Conservation (phyloP, 1,140 invertebrate species). For the Maconellicoccus hirsutus region DNA sequence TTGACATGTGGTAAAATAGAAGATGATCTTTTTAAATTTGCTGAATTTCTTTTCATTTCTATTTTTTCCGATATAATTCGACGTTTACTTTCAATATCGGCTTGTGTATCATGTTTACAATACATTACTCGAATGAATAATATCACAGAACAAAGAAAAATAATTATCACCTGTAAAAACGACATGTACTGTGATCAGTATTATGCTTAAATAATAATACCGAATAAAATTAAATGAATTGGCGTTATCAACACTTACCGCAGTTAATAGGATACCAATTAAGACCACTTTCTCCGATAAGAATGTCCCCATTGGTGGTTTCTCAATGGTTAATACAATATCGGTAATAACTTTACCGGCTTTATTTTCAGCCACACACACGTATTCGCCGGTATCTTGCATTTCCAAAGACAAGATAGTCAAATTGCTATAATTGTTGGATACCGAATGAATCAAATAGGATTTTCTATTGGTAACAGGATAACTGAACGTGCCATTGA, state of each 20-base stretch:
- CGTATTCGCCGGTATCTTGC: slow-evolving; percentile 58
- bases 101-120: slow-evolving; percentile 7
- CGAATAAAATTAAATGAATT: no score
- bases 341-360: slow-evolving; percentile 57
- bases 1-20: not conserved
- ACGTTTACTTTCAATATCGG: slow-evolving; percentile 18
- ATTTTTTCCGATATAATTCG: slow-evolving; percentile 11
- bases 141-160: slow-evolving; percentile 12
- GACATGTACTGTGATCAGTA: not conserved
- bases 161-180: not conserved
- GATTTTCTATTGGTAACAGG: slow-evolving; percentile 31
- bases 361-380: slow-evolving; percentile 58
- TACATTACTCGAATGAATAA: slow-evolving; percentile 15
- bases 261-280: not conserved
- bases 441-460: slow-evolving; percentile 26
- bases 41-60: slow-evolving; percentile 13
- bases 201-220: no score
- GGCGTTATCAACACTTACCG: not conserved
- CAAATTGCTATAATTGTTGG: slow-evolving; percentile 46
- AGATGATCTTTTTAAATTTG: not conserved
- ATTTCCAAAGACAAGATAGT: slow-evolving; percentile 54
- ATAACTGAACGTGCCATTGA: slow-evolving; percentile 39
- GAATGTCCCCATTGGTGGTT: slow-evolving; percentile 34
- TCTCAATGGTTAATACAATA: slow-evolving; percentile 36
- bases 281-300: not conserved